Conservation (phyloP, 2,797 vertebrate genomes). For the Eurystomus glaucurus region DNA sequence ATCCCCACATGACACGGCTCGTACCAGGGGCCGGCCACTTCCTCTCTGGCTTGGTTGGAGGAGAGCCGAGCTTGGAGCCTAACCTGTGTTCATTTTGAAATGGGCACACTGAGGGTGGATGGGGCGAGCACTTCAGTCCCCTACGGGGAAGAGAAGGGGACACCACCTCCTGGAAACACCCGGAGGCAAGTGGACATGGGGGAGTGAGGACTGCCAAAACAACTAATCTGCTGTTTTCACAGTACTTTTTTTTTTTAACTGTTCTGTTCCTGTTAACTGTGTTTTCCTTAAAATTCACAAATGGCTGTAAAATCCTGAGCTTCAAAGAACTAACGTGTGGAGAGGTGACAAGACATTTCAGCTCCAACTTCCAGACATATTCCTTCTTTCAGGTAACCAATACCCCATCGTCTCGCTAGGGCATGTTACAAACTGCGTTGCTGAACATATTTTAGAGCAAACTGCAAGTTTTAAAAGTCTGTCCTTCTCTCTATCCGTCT, state of each 20-base stretch:
- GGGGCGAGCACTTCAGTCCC: not conserved
- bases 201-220: slow-evolving; percentile 27
- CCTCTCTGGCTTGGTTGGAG: not conserved
- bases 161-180: not conserved
- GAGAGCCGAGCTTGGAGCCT: not conserved
- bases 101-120: not conserved
- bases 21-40: accelerated
- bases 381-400: slow-evolving; percentile 48
- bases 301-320: slow-evolving; percentile 56
- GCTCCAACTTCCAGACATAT: slow-evolving; percentile 11
- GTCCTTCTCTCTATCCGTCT: slow-evolving; percentile 41
- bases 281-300: slow-evolving; percentile 16
- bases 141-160: accelerated
- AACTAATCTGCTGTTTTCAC: slow-evolving; percentile 36
- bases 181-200: not conserved
- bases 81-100: not conserved
- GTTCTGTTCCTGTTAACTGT: slow-evolving; percentile 20
- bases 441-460: slow-evolving; percentile 51
- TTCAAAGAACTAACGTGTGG: not conserved
- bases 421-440: slow-evolving; percentile 25
- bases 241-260: not conserved
- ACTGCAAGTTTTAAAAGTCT: slow-evolving; percentile 2
- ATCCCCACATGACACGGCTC: accelerated
- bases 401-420: slow-evolving; percentile 17
- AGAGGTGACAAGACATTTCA: slow-evolving; percentile 33